Percentiles rank a stretch among this genome's conserved stretches.
These are phyloP conservation scores for Malurus splendens DNA, from an alignment of 2,797 vertebrate species.

Conservation along the genomic window DNA sequence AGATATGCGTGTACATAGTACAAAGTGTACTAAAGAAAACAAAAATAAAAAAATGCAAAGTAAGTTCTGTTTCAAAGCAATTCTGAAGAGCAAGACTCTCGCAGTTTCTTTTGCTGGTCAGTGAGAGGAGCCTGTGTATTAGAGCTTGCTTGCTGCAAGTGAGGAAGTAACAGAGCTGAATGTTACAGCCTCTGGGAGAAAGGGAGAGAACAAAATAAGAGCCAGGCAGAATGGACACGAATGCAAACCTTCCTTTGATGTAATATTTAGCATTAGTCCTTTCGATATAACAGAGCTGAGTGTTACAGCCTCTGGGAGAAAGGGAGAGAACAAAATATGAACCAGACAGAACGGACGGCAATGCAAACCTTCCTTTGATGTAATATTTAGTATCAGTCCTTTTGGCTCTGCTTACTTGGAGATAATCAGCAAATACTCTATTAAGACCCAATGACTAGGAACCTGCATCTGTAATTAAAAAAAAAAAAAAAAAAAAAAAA, in stretches of 20 bases:
- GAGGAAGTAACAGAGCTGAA: neutral
- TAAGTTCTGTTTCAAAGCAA: neutral
- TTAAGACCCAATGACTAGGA: neutral
- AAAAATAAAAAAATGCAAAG: neutral
- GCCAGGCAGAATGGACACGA: neutral
- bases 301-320: neutral
- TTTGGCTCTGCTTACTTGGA: neutral
- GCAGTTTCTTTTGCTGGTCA: neutral
- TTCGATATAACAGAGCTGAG: neutral
- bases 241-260: neutral
- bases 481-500: neutral
- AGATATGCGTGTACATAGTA: neutral
- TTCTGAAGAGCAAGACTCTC: neutral
- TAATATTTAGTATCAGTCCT: neutral
- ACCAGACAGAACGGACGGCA: neutral
- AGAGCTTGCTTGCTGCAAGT: neutral
- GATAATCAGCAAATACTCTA: neutral
- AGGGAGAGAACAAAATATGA: neutral
- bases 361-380: neutral
- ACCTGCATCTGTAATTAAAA: neutral
- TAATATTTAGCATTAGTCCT: constrained; percentile 3
- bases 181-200: neutral
- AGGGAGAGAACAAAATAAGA: neutral
- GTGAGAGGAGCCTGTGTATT: neutral
- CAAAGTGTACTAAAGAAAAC: neutral